Evolutionary conservation across 1,140 invertebrate species (phyloP).

Genomic region (Drosophila subpulchrella): DNA sequence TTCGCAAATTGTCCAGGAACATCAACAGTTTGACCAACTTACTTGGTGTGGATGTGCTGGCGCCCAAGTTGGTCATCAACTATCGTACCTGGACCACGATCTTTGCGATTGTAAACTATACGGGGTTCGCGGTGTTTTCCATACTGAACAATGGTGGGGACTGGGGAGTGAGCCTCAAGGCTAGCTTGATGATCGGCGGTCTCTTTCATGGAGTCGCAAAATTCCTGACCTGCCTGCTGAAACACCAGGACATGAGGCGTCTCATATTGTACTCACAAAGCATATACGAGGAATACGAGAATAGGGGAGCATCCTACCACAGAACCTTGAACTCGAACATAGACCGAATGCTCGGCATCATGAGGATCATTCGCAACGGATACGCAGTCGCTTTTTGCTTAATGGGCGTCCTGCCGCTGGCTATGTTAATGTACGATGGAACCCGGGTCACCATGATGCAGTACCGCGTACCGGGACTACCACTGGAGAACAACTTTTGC

Average conservation of each 20-base stretch:
- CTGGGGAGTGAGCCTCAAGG: conserved; percentile 49
- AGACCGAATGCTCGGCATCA: conserved; percentile 30
- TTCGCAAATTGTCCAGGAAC: conserved; percentile 21
- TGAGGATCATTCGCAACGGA: conserved; percentile 34
- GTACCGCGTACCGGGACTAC: conserved; percentile 52
- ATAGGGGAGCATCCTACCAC: background rate
- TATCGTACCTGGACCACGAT: conserved; percentile 47
- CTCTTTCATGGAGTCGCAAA: conserved; percentile 32
- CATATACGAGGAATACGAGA: conserved; percentile 52
- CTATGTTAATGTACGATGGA: conserved; percentile 37
- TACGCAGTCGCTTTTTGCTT: conserved; percentile 37
- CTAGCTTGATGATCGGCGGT: conserved; percentile 49
- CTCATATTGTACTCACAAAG: conserved; percentile 1
- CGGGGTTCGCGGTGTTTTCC: conserved; percentile 37
- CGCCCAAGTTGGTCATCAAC: conserved; percentile 10
- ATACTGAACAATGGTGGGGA: conserved; percentile 25
- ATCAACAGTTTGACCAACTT: conserved; percentile 39
- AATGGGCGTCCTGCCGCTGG: conserved; percentile 36
- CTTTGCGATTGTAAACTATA: conserved; percentile 24
- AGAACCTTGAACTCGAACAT: conserved; percentile 34
- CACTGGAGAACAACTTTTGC: conserved; percentile 36
- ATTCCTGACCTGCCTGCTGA: conserved; percentile 29
- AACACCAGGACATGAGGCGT: conserved; percentile 28
- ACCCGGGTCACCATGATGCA: conserved; percentile 45
- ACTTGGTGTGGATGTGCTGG: conserved; percentile 51